Evolutionary conservation across 2,888 invertebrate genomes (phyloP).

Genomic region (Opisthograptis luteolata): DNA sequence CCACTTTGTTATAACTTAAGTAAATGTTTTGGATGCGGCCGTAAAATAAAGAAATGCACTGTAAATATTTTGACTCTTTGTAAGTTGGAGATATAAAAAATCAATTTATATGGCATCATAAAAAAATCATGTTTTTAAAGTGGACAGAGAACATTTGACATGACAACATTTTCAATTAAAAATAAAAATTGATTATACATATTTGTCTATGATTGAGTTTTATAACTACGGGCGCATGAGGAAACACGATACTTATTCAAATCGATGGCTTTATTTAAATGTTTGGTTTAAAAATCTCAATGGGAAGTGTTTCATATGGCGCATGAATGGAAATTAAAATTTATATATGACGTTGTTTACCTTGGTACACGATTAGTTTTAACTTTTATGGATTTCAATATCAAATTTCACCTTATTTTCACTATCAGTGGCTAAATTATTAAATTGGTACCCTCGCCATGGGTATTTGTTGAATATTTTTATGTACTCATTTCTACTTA

Average conservation of each 20-base stretch:
- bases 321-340: conserved; percentile 38
- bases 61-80: conserved; percentile 53
- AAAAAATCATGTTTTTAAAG: conserved; percentile 37
- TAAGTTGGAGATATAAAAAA: conserved; percentile 34
- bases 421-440: conserved; percentile 23
- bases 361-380: conserved; percentile 35
- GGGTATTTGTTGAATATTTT: conserved; percentile 17
- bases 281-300: conserved; percentile 37
- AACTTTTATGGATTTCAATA: conserved; percentile 37
- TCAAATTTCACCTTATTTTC: conserved; percentile 37
- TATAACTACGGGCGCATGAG: conserved; percentile 35
- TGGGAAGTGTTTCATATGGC: conserved; percentile 35
- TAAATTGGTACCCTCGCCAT: conserved; percentile 21
- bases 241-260: conserved; percentile 43
- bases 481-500: conserved; percentile 1
- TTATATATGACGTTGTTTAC: conserved; percentile 33
- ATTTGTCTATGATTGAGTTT: conserved; percentile 40
- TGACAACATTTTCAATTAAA: conserved; percentile 38
- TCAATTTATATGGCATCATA: conserved; percentile 42
- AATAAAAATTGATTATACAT: conserved; percentile 37
- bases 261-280: conserved; percentile 41
- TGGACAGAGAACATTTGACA: conserved; percentile 31
- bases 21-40: conserved; percentile 52
- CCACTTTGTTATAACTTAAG: conserved; percentile 42
- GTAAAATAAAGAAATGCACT: conserved; percentile 56